Base-by-base conservation (phyloP, 2,113 vertebrate species). In the Scomber colias region DNA sequence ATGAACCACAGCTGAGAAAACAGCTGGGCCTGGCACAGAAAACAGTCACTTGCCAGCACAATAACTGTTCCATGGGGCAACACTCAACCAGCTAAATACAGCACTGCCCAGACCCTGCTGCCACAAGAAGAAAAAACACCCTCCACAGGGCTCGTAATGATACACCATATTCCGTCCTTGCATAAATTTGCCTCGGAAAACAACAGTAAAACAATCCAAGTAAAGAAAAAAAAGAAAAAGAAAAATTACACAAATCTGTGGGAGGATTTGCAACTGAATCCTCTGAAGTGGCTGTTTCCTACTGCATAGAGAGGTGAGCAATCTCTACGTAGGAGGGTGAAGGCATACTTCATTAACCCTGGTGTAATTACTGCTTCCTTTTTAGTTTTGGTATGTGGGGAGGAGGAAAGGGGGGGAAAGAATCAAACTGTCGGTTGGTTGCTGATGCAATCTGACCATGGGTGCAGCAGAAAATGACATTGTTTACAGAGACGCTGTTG, bases 321-420 rank as follows among this genome's bases (percentile, higher is more conserved):
- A 91, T 86, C 75, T 60, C 48, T 71, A 85, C 44, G 80, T 85
- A 81, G 90, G 88, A 85, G 88, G 81, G 71, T 78, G 75, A 84
- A 86, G 30, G 71, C 77, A 86, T 56, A 82, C 83, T 91, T 92
- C 78, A 89, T 92, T 92, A 93, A 93, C 90, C 85, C 71, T 55
- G 62, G 21, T 85, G 82, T 90, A 87, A 92, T 91, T 92, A 83
- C 78, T 0, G 75, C 72, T 90, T 92, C 68, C 74, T 78, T 90
- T 85, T 70, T 87, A 71, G 24, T 85, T 89, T 84, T 78, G 62
- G 55, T 19, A 62, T 51, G 82, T 40, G 62, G 27, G 24, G 24
- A 27, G 24, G 24, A 27, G 2, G 24, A 3, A 3, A 3, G 24
- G 24, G 24, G 35, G 40, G 30, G 27, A 30, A 21, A 30, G 45